Evolutionary conservation across 2,888 invertebrate genomes (phyloP).

Genomic region (Keiferia lycopersicella): DNA sequence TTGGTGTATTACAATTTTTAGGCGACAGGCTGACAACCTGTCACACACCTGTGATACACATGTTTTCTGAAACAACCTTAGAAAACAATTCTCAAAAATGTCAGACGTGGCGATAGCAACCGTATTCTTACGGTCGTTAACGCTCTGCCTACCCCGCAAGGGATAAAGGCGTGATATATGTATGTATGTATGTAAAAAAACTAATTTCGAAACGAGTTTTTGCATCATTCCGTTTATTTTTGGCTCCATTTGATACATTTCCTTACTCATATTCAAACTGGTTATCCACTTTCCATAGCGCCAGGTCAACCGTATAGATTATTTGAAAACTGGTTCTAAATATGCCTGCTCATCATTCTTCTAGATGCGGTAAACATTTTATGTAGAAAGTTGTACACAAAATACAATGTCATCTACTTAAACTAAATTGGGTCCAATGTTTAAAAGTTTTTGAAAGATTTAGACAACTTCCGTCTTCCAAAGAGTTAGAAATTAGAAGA

Average conservation of each 20-base stretch:
- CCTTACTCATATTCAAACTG: background rate
- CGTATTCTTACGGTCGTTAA: too few species aligned
- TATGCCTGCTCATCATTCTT: background rate
- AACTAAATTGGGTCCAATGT: background rate
- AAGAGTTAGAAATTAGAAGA: too few species aligned
- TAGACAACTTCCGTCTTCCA: background rate
- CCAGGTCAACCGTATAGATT: background rate
- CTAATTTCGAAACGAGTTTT: too few species aligned
- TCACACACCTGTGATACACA: too few species aligned
- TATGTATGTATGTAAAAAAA: too few species aligned
- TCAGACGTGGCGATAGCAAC: too few species aligned
- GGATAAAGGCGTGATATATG: too few species aligned
- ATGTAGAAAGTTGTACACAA: slow-evolving; percentile 9
- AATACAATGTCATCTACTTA: slow-evolving; percentile 11
- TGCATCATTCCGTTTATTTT: background rate
- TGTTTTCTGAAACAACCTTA: too few species aligned
- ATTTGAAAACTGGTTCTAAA: slow-evolving; percentile 3
- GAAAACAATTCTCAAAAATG: too few species aligned
- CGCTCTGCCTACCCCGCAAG: too few species aligned
- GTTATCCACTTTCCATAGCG: background rate
- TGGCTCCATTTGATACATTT: background rate
- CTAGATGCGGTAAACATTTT: background rate
- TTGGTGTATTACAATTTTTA: too few species aligned
- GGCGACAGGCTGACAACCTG: too few species aligned
- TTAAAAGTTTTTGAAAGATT: background rate